Evolutionary conservation across 2,797 vertebrate species (phyloP), one percentile per base, ranked within the genome.

Genomic region (Labroides dimidiatus): DNA sequence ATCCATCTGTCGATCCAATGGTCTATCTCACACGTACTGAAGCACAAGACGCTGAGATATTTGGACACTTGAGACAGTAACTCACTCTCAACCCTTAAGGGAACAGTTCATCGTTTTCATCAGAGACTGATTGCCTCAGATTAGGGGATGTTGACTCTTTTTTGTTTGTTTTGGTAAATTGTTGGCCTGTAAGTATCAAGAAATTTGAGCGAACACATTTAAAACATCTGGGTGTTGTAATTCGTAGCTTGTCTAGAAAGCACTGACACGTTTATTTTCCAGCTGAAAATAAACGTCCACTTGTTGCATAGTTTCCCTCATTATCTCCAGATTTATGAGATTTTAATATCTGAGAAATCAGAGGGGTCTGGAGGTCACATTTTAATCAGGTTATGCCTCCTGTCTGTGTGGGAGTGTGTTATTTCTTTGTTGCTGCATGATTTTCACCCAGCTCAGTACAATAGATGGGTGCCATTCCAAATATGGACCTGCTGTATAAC

Each of bases 391-490:
- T 55, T 24, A 37, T 41, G 21, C 21, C 17, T 39, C 5, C 21
- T 16, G 21, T 21, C 20, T 23, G 47, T 13, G 2, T 13, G 30
- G 3, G 6, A 4, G n/a, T 11, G 12, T 17, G 9, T 49, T 56
- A 43, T 64, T 55, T 45, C 12, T 55, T 42, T 20, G 6, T 53
- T 54, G 45, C 23, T 37, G 24, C 52, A 20, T 17, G 15, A 60
- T 33, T 20, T 37, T 61, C n/a, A 37, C 47, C 59, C 1, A 21
- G 11, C 61, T 64, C 17, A 51, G 50, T 62, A 84, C 62, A 88
- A 75, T 81, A 69, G 50, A 64, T 47, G 43, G n/a, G 16, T 75
- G 69, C 59, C 56, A 60, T 67, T 75, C 49, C 63, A 75, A 69
- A 71, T 13, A n/a, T 58, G 30, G 11, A 55, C 45, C 16, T 45